Percentiles rank a stretch among this genome's conserved stretches.
Conservation (phyloP, 2,888 invertebrate species). For the Scaeva pyrastri region DNA sequence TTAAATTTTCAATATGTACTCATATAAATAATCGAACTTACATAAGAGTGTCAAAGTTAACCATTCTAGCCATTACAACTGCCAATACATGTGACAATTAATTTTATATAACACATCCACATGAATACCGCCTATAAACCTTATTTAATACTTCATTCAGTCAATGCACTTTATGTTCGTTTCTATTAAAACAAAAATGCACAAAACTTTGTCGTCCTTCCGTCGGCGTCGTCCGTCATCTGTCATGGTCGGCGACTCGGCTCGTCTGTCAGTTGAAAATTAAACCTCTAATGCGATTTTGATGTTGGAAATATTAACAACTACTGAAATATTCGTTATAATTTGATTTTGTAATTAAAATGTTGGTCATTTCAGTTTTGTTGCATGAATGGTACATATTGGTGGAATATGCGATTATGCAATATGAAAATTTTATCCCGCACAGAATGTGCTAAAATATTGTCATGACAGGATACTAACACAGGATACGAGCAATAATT, state of each 20-base stretch:
- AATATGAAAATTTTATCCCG: not conserved
- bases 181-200: not conserved
- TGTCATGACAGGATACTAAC: not conserved
- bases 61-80: not conserved
- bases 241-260: no score
- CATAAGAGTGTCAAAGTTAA: not conserved
- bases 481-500: no score
- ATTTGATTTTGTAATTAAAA: slow-evolving; percentile 55
- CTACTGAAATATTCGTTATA: slow-evolving; percentile 29
- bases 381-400: not conserved
- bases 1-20: not conserved
- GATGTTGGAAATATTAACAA: slow-evolving; percentile 30
- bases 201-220: not conserved
- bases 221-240: no score
- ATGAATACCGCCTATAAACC: not conserved
- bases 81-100: not conserved
- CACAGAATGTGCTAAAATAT: not conserved
- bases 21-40: slow-evolving; percentile 1
- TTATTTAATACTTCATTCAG: not conserved
- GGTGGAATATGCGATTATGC: not conserved
- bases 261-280: not conserved
- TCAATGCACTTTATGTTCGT: not conserved
- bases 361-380: slow-evolving; percentile 40
- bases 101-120: not conserved
- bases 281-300: slow-evolving; percentile 46